A percentile compares a stretch with the other conserved stretches of the same genome.
Conservation (phyloP, 2,888 invertebrate species). For the Synergus gifuensis region DNA sequence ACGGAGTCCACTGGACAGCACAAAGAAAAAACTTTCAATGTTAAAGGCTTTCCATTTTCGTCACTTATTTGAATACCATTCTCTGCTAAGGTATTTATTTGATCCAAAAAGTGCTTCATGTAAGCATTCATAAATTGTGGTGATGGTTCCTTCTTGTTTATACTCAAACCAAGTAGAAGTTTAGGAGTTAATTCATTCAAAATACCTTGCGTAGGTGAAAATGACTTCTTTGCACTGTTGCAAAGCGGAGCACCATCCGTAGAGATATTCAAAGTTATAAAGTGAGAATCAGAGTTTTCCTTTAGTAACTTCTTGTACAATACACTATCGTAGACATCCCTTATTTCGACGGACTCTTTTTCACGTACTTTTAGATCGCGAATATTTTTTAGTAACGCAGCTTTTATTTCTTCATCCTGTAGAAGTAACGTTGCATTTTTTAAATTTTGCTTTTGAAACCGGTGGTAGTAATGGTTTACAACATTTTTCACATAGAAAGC, state of each 20-base stretch:
- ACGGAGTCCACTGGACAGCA: slow-evolving; percentile 48
- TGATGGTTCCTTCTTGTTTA: slow-evolving; percentile 9
- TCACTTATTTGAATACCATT: slow-evolving; percentile 41
- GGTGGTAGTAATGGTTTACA: slow-evolving; percentile 28
- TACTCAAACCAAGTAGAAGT: slow-evolving; percentile 4
- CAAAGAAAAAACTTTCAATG: slow-evolving; percentile 41
- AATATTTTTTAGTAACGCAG: neutral
- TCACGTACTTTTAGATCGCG: neutral
- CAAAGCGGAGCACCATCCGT: slow-evolving; percentile 38
- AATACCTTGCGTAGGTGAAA: slow-evolving; percentile 27
- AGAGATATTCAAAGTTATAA: slow-evolving; percentile 32
- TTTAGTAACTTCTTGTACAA: slow-evolving; percentile 33
- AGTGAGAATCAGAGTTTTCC: neutral
- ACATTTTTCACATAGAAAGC: slow-evolving; percentile 37
- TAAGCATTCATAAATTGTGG: slow-evolving; percentile 23
- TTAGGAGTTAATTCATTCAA: slow-evolving; percentile 29
- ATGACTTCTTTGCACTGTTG: slow-evolving; percentile 40
- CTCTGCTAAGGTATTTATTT: slow-evolving; percentile 35
- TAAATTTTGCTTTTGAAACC: slow-evolving; percentile 23
- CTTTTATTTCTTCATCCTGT: neutral
- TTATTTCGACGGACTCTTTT: neutral
- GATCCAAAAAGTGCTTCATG: slow-evolving; percentile 38
- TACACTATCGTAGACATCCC: slow-evolving; percentile 31
- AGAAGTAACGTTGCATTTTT: slow-evolving; percentile 32
- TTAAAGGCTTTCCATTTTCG: slow-evolving; percentile 30